Evolutionary conservation across 2,888 invertebrate species (phyloP).

Genomic region (Pasiphila rectangulata): DNA sequence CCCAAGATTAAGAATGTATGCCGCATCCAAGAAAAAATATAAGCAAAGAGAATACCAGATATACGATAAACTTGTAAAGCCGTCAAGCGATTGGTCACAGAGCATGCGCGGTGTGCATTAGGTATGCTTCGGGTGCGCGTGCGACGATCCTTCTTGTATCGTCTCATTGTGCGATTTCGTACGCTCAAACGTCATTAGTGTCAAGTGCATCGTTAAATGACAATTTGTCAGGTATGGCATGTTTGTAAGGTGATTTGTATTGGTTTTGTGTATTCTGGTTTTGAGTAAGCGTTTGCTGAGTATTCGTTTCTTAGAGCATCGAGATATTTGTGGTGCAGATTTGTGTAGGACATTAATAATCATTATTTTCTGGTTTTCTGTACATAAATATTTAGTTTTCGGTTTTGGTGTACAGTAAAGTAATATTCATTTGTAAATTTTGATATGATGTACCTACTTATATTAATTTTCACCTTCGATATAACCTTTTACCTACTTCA

Average conservation of each 20-base stretch:
- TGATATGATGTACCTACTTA: too few species aligned
- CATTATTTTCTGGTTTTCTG: too few species aligned
- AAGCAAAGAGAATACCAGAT: constrained; percentile 10
- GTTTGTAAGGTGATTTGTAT: constrained; percentile 33
- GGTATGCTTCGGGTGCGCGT: constrained; percentile 33
- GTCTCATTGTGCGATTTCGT: constrained; percentile 65
- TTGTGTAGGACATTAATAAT: too few species aligned
- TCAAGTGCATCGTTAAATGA: constrained; percentile 54
- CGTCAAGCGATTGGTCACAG: constrained; percentile 34
- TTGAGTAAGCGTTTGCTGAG: too few species aligned
- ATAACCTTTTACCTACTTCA: too few species aligned
- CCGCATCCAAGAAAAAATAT: constrained; percentile 8
- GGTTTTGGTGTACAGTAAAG: too few species aligned
- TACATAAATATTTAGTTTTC: too few species aligned
- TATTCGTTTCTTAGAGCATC: too few species aligned
- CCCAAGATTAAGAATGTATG: neutral
- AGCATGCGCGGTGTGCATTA: constrained; percentile 31
- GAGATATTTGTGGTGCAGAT: too few species aligned
- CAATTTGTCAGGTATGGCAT: constrained; percentile 39
- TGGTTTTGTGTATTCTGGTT: constrained; percentile 5
- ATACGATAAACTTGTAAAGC: constrained; percentile 32
- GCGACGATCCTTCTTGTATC: constrained; percentile 36
- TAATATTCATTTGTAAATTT: too few species aligned
- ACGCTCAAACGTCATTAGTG: constrained; percentile 61
- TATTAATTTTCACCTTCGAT: too few species aligned